A percentile compares a stretch with the other conserved stretches of the same genome.
phyloP scores from a whole-genome alignment of 1,140 invertebrate species.

The Trigoniulus corallinus region DNA sequence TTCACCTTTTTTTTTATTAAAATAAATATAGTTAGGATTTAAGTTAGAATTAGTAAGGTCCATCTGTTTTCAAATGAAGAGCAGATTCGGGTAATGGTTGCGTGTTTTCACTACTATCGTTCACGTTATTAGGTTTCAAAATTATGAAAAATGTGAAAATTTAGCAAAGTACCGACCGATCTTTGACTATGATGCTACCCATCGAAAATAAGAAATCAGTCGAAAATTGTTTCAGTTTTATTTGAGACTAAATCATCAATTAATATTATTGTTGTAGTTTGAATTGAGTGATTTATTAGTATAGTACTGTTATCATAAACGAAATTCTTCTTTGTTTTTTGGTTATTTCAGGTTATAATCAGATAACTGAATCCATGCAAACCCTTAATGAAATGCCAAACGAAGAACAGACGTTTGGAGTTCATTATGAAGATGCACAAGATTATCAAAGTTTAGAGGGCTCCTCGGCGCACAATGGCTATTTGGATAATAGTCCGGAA shows the following conservation, averaged over 20 bases:
- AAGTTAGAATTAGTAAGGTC: no score
- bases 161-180: no score
- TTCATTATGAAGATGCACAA: constrained; percentile 38
- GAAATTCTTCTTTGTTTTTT: background rate
- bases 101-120: no score
- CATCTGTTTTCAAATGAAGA: no score
- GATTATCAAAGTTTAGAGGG: constrained; percentile 50
- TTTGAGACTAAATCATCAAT: background rate
- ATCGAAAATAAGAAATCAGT: background rate
- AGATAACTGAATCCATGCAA: constrained; percentile 26
- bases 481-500: constrained; percentile 47
- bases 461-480: constrained; percentile 16
- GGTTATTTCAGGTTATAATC: constrained; percentile 20
- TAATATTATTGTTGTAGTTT: background rate
- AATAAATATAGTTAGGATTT: no score
- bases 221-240: background rate
- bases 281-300: background rate
- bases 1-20: no score
- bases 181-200: no score
- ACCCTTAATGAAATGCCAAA: constrained; percentile 16
- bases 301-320: background rate
- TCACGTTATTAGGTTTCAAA: no score
- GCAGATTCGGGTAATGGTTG: no score
- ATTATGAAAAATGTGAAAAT: no score
- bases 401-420: constrained; percentile 15